Conservation (phyloP, 2,888 invertebrate species). For the Morpho deidamia region DNA sequence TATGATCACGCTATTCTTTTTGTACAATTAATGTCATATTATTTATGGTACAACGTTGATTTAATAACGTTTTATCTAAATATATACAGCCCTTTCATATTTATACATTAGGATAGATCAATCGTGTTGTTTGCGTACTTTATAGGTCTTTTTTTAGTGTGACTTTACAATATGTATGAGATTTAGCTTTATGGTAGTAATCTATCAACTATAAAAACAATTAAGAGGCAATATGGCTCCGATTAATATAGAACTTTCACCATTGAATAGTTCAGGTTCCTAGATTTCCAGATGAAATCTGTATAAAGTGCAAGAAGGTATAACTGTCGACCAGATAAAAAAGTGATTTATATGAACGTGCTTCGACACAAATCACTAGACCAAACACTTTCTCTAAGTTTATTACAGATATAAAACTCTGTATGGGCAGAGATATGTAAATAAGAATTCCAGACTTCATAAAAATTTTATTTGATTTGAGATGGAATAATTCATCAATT, state of each 20-base stretch:
- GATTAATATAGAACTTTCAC: constrained; percentile 1
- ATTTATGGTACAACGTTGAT: not conserved
- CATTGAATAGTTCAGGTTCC: not conserved
- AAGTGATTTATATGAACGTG: constrained; percentile 4
- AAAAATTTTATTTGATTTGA: too few relatives aligned
- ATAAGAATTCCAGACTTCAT: not conserved
- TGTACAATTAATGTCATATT: not conserved
- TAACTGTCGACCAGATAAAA: not conserved
- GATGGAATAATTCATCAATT: too few relatives aligned
- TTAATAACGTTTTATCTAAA: too few relatives aligned
- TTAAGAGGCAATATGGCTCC: not conserved
- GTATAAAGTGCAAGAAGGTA: too few relatives aligned
- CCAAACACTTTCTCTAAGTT: constrained; percentile 4
- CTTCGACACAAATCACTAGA: constrained; percentile 3
- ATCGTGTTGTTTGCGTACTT: too few relatives aligned
- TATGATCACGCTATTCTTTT: constrained; percentile 27
- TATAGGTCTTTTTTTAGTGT: too few relatives aligned
- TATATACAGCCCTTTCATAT: too few relatives aligned
- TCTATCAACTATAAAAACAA: too few relatives aligned
- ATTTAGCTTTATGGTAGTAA: too few relatives aligned
- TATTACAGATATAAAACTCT: not conserved
- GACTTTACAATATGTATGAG: too few relatives aligned
- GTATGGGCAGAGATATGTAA: not conserved
- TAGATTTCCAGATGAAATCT: not conserved
- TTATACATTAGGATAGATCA: too few relatives aligned